Evolutionary conservation across 2,113 vertebrate genomes (phyloP), one percentile per base, ranked within the genome.

Genomic region (Aegypius monachus): DNA sequence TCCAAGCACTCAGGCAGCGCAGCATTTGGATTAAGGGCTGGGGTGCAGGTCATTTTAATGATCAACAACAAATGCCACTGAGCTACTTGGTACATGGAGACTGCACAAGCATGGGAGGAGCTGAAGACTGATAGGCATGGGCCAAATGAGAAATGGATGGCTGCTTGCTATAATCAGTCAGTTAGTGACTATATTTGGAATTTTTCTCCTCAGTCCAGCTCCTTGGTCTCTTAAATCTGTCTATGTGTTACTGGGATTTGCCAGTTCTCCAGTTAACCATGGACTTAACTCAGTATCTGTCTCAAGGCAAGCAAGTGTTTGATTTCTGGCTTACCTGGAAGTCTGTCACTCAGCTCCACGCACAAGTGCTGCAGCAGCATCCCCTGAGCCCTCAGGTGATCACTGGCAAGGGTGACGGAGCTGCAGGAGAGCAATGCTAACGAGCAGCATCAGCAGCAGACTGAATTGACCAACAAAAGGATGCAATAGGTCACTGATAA

Each of bases 11-110:
- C 53, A 2, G 32, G 61, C 72, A 86, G 88, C 13, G 52, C 87
- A 68, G 96, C 82, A 16, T 92, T 95, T 90, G 94, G 95, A 85
- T 81, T 59, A 88, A 81, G 91, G 56, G 18, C 74, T 86, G 62
- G 62, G 48, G 77, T 55, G n/a, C 32, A 18, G 62, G 81, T 89
- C 52, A 14, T 29, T 63, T 58, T 50, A 43, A 34, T 5, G 32
- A 72, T 11, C 2, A 6, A 55, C 62, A 50, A 12, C 34, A 82
- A 53, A 48, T 26, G 45, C 63, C 63, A 8, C 45, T 20, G 81
- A 93, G 88, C 82, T 86, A 8, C 72, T 19, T 12, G 63, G 81
- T 45, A 62, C 59, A 25, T 2, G 4, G 52, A 65, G 73, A 52
- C 63, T 20, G 13, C 45, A 4, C 1, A 5, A 66, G 86, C 26